A percentile compares a stretch with the other conserved stretches of the same genome.
These are phyloP conservation scores for Galaxea fascicularis DNA, from an alignment of 92 coral and sea anemone genomes.

Conservation along the genomic window DNA sequence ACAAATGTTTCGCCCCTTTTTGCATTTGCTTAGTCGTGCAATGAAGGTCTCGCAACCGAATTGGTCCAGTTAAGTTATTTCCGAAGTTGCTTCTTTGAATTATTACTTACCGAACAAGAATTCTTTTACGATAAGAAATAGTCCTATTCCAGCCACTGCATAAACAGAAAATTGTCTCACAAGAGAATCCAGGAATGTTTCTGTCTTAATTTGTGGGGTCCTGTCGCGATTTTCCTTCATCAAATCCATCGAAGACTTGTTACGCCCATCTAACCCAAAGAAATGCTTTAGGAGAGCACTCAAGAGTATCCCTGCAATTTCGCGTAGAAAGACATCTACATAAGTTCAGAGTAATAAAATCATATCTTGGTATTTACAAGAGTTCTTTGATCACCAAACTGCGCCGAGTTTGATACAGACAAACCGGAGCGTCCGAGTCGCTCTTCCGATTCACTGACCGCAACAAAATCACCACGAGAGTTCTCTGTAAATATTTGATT, in stretches of 20 bases:
- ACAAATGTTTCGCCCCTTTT: no score
- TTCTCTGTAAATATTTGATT: neutral
- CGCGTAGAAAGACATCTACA: no score
- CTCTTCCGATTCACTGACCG: neutral
- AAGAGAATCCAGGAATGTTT: slow-evolving; percentile 71
- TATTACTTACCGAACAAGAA: slow-evolving; percentile 71
- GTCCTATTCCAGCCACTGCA: slow-evolving; percentile 62
- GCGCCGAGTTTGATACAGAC: neutral
- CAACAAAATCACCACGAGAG: neutral
- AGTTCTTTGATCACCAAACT: neutral
- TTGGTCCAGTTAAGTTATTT: no score
- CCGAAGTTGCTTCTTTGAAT: neutral
- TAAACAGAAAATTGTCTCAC: slow-evolving; percentile 79
- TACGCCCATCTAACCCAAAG: neutral
- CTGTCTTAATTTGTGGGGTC: slow-evolving; percentile 54
- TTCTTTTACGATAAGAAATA: slow-evolving; percentile 69
- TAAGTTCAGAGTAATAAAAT: neutral
- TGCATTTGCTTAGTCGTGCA: no score
- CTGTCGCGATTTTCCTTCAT: neutral
- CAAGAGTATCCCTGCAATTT: no score
- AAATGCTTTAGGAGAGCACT: neutral
- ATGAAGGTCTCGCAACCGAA: no score
- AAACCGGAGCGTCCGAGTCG: neutral
- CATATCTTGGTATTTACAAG: neutral
- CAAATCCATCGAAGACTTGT: slow-evolving; percentile 28